Evolutionary conservation across 2,113 vertebrate species (phyloP), one percentile per base, ranked within the genome.

Genomic region (Fukomys damarensis): DNA sequence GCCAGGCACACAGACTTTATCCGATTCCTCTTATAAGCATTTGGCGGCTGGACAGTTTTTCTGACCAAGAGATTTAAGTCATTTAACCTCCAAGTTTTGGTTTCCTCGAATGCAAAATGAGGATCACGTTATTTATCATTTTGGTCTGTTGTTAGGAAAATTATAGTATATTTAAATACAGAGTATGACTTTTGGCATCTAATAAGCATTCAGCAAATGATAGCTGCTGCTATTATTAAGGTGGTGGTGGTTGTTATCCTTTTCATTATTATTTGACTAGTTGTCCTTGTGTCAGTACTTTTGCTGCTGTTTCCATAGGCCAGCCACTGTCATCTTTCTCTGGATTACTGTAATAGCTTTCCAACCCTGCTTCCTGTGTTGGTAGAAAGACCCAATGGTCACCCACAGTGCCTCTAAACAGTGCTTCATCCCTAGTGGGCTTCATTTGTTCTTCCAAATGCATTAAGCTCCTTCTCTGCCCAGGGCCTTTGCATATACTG

Each of bases 41-140:
- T 0, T 72, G 28, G 35, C 43, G 52, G 30, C 22, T 82, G 46
- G 13, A 9, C 38, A 52, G 22, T 82, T 22, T 43, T n/a, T n/a
- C n/a, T 14, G 3, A 46, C 26, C 30, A 56, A 76, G 32, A 74
- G 32, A 41, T 14, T 63, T 28, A 56, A 56, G 52, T 58, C 41
- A 86, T 35, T 59, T 77, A n/a, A 63, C n/a, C 77, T 52, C 16
- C 5, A 65, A 83, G 54, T 86, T 16, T 93, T 46, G 46, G 61
- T 85, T 95, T 91, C 35, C 52, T 88, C 19, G 35, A 16, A n/a
- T 81, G 76, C n/a, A 95, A 93, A 90, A 43, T 84, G 28, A 24
- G 58, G 66, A 38, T 68, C 24, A 35, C 38, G 6, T 16, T 28
- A 3, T 85, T 43, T 79, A 72, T 52, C 56, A 30, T 81, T 85